Evolutionary conservation across 2,888 invertebrate genomes (phyloP), one percentile per base, ranked within the genome.

Genomic region (Ecliptopera silaceata): DNA sequence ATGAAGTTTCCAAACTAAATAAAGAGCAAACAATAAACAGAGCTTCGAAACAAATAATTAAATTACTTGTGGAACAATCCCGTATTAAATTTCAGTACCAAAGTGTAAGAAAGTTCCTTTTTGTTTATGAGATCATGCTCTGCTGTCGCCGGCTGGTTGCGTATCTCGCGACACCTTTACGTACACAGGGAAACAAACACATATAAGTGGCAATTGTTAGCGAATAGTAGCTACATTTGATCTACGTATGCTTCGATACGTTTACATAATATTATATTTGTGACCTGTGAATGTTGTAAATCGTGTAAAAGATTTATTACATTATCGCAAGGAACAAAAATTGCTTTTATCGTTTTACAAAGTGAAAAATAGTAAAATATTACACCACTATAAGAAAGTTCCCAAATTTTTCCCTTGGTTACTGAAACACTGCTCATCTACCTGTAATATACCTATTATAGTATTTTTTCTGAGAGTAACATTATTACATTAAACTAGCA

Each of bases 11-110:
- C 11, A 18, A 32, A 53, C 53, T 41, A 46, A 46, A 53, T 46
- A 45, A 46, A 45, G 39, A 38, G 31, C 13, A 20, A 39, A 53
- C 48, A 26, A 47, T 38, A 34, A 58, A 49, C 44, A 45, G 42
- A 58, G 29, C 46, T 54, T 20, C 26, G 18, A 29, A 44, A 52
- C 51, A 59, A 51, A 51, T 55, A 52, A 59, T 51, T 56, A 51
- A 51, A 55, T 59, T 48, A 55, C 55, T 59, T 52, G 34, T 39
- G 29, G 38, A 59, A 59, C 59, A 59, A 55, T 48, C 36, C 42
- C 22, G 11, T 31, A 52, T 45, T 32, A 20, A 32, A 46, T 41
- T 41, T 41, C 20, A 22, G 43, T 31, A 17, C 8, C 42, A n/a
- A 22, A 50, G 20, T 12, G 32, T 26, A 41, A 49, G 20, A 41